Base-by-base conservation (phyloP, 2,888 invertebrate genomes). In the Diadegma fenestrale region DNA sequence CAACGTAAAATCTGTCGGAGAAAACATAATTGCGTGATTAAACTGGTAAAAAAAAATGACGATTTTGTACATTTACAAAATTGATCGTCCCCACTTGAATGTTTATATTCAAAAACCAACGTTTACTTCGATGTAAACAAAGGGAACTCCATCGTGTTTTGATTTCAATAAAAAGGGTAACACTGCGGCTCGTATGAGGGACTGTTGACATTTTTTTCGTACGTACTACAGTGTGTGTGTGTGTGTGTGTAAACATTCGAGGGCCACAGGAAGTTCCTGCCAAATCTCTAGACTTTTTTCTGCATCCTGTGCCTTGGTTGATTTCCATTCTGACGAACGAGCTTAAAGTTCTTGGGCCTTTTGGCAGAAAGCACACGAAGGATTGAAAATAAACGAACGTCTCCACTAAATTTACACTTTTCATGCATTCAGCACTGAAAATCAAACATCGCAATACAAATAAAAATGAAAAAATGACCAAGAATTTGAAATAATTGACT, bases 181-280 rank as follows among this genome's bases (percentile, higher is more conserved):
- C 22, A 33, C 37, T 54, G 33, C 54, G 22, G 19, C 54, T 72
- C 37, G 30, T 22, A 54, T 7, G 22, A 10, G n/a, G 10, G 33
- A 72, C 10, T 72, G 51, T 37, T 72, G 71, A 54, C 51, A 54
- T 43, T 72, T 33, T 72, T 48, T 33, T 72, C 30, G 41, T 54
- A 37, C 68, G 48, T 26, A 41, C 48, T 37, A 37, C 54, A 22
- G 33, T 43, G 22, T 30, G 54, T 54, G 37, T 33, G 54, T 10
- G 33, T 26, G 33, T 30, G 54, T 54, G 37, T 37, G 54, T 33
- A 72, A n/a, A 33, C 14, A 30, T 37, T 54, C 54, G 37, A 72
- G 71, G 37, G 71, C 37, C 37, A 41, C 22, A 19, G 14, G 26
- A 69, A 37, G 10, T 72, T 26, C 37, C 37, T 43, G 14, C 22